Conservation (phyloP, 2,113 vertebrate genomes). For the Leptocoma aspasia region DNA sequence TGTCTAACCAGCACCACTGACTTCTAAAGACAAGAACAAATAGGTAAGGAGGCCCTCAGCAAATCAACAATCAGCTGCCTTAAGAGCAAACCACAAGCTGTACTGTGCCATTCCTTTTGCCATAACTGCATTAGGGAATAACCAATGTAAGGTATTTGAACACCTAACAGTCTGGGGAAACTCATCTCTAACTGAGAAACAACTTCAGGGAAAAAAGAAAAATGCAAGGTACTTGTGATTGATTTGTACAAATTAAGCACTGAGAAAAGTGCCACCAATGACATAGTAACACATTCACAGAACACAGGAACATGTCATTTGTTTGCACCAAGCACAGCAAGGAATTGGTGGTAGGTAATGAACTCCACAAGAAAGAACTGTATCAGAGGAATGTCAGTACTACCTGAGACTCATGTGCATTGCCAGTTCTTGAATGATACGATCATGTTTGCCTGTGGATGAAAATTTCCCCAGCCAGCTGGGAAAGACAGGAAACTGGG, state of each 20-base stretch:
- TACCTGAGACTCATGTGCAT: slow-evolving; percentile 94
- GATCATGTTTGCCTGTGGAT: slow-evolving; percentile 85
- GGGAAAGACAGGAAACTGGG: slow-evolving; percentile 90
- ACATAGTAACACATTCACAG: fast-evolving
- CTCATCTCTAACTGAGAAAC: background rate
- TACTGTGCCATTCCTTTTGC: background rate
- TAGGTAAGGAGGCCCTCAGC: background rate
- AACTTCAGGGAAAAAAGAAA: background rate
- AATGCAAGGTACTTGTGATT: background rate
- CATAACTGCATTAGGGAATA: background rate
- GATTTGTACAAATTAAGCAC: background rate
- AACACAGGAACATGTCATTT: fast-evolving
- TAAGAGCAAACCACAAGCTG: background rate
- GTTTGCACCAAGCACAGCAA: background rate
- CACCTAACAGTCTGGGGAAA: fast-evolving
- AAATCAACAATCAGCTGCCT: background rate
- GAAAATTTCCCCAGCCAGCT: slow-evolving; percentile 95
- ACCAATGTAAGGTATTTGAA: fast-evolving
- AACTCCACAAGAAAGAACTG: background rate
- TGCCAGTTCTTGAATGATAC: slow-evolving; percentile 87
- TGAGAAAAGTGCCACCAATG: background rate
- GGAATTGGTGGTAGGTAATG: fast-evolving
- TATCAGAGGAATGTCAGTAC: background rate
- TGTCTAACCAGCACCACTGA: background rate
- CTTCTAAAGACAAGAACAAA: background rate